These are phyloP conservation scores for Paralvinella palmiformis DNA, from an alignment of 1,140 invertebrate genomes.

Conservation along the genomic window DNA sequence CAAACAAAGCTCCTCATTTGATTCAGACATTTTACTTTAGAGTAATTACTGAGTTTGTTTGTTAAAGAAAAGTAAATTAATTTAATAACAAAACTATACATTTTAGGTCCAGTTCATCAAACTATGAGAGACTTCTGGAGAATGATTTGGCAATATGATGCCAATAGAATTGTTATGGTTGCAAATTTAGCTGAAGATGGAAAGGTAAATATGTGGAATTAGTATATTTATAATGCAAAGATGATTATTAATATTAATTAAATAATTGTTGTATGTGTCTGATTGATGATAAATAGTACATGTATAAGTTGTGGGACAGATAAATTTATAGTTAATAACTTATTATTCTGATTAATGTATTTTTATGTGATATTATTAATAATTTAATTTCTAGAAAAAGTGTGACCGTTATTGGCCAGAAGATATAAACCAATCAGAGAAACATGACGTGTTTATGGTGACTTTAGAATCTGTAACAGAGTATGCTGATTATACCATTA, in stretches of 20 bases:
- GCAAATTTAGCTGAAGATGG: constrained; percentile 25
- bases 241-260: too few species aligned
- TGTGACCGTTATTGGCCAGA: constrained; percentile 15
- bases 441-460: background rate
- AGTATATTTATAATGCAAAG: too few species aligned
- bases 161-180: constrained; percentile 28
- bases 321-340: background rate
- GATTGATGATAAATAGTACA: too few species aligned
- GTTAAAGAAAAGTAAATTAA: too few species aligned
- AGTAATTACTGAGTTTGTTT: too few species aligned
- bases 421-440: background rate
- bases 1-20: too few species aligned
- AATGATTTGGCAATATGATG: constrained; percentile 30
- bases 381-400: background rate
- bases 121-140: constrained; percentile 36
- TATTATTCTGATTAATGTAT: background rate
- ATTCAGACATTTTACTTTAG: too few species aligned
- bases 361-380: background rate
- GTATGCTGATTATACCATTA: constrained; percentile 8
- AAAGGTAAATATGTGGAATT: constrained; percentile 23
- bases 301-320: background rate
- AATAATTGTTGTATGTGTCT: too few species aligned
- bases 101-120: constrained; percentile 58
- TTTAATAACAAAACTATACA: too few species aligned
- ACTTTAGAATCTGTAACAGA: background rate